Evolutionary conservation across 2,113 vertebrate species (phyloP), one percentile per base, ranked within the genome.

Genomic region (Ceuthmochares aereus): DNA sequence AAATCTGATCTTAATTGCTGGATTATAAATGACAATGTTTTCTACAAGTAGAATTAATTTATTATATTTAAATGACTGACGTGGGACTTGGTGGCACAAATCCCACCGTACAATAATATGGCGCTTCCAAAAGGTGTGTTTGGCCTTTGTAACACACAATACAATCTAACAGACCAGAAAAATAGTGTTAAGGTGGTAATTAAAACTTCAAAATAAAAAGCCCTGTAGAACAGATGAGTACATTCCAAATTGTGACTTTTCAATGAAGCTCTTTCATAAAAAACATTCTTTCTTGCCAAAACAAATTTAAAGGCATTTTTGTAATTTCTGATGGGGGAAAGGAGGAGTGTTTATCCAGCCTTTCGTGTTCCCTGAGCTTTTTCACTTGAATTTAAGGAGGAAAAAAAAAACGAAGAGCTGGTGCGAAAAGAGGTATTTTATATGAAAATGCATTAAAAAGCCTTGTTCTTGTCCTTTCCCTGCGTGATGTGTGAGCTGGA

Each of bases 211-310:
- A 56, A 51, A 55, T 63, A 43, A 29, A 55, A 14, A 15, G 1
- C 17, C 60, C 59, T 10, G 22, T 51, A 84, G 93, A 92, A 78
- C 84, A 91, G 86, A 88, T 74, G 60, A 95, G 42, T 75, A 23
- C 87, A 30, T 89, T 96, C 95, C 93, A 84, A 95, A 95, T 87
- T 67, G 73, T 78, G 87, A 95, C 89, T 95, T 95, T 95, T 96
- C 94, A 95, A 95, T 96, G 96, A 95, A 95, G 91, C 87, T 93
- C 96, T 95, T 97, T 96, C 95, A 96, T 95, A 95, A 92, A 95
- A 95, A 96, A 91, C 91, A 95, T 95, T 94, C 89, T 94, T 96
- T 91, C 93, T 72, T 96, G 95, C 94, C 96, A 97, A 93, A 94
- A 96, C 87, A 95, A 92, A 96, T 96, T 96, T 91, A 96, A 91